Percentiles rank a stretch among this genome's conserved stretches.
Conservation (phyloP, 1,140 invertebrate genomes). For the Pogonomyrmex californicus region DNA sequence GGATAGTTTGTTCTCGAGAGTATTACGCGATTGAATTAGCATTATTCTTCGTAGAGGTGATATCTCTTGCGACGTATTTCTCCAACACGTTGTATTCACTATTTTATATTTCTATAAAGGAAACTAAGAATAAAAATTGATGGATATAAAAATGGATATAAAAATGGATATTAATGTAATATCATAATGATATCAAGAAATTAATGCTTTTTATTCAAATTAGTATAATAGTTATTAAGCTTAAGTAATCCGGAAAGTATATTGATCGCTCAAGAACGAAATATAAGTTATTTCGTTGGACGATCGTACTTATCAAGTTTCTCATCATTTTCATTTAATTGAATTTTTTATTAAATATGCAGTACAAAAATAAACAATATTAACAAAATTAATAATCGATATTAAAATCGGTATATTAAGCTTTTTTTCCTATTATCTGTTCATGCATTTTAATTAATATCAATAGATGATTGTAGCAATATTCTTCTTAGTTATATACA, state of each 20-base stretch:
- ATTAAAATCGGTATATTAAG: conserved; percentile 8
- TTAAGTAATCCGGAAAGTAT: conserved; percentile 2
- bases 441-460: background rate
- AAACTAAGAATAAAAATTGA: background rate
- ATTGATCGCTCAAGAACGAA: conserved; percentile 23
- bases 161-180: background rate
- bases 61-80: background rate
- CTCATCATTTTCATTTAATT: conserved; percentile 8
- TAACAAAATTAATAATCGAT: background rate
- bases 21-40: background rate
- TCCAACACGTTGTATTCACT: background rate
- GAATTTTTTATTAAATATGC: background rate
- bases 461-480: background rate
- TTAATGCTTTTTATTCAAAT: conserved; percentile 4
- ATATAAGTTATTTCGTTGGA: background rate
- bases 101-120: background rate
- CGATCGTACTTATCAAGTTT: background rate
- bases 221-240: conserved; percentile 19
- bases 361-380: background rate
- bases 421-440: background rate
- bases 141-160: background rate
- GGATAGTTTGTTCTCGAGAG: background rate
- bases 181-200: background rate
- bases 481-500: background rate
- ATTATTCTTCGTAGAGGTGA: background rate